Conservation (phyloP, 2,888 invertebrate genomes). For the Frankliniella intonsa region DNA sequence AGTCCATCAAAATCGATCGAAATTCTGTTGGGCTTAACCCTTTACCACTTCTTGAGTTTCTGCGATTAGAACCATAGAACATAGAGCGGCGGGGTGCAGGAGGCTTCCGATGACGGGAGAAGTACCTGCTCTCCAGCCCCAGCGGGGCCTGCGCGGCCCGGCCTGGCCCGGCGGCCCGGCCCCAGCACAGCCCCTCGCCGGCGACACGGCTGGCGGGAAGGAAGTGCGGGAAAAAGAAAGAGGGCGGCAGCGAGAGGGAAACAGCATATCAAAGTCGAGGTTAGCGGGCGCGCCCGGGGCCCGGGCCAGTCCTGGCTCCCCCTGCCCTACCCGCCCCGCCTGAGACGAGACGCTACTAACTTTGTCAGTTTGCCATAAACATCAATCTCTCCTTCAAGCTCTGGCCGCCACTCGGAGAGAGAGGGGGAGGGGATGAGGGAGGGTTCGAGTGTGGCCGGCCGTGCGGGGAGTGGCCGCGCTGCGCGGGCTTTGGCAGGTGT, state of each 20-base stretch:
- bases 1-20: too few species aligned
- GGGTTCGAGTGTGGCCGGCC: too few species aligned
- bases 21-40: too few species aligned
- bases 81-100: neutral
- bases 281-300: neutral
- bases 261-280: conserved; percentile 1
- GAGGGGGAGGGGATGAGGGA: neutral
- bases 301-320: neutral
- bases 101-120: too few species aligned
- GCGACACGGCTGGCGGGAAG: neutral
- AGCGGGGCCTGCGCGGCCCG: neutral
- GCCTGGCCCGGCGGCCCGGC: neutral
- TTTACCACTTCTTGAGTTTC: too few species aligned
- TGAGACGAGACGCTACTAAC: neutral
- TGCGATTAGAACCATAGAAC: neutral
- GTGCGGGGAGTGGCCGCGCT: too few species aligned
- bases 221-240: neutral
- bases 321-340: too few species aligned
- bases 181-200: neutral
- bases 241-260: neutral
- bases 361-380: conserved; percentile 17
- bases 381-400: conserved; percentile 14
- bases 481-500: too few species aligned
- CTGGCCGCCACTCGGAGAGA: neutral
- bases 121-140: neutral